Evolutionary conservation across 2,888 invertebrate species (phyloP).

Genomic region (Xestia ashworthii): DNA sequence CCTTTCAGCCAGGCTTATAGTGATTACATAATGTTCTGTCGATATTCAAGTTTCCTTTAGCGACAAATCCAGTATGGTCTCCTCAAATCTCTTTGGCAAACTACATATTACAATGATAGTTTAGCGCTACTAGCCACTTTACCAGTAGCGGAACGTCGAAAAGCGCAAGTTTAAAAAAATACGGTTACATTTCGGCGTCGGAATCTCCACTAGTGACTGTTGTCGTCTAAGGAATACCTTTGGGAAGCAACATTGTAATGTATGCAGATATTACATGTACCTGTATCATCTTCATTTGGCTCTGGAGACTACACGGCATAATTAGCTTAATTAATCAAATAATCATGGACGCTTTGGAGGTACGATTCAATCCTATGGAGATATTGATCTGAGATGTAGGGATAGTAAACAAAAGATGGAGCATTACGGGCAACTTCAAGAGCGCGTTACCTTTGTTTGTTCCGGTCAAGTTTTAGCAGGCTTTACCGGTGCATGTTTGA

Average conservation of each 20-base stretch:
- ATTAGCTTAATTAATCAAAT: slow-evolving; percentile 49
- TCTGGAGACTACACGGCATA: slow-evolving; percentile 21
- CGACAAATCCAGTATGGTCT: neutral
- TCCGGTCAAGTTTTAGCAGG: neutral
- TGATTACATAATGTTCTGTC: neutral
- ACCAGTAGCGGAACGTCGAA: too few relatives aligned
- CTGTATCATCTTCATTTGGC: slow-evolving; percentile 21
- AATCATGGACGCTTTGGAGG: slow-evolving; percentile 1
- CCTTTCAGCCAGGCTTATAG: neutral
- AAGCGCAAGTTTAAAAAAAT: slow-evolving; percentile 13
- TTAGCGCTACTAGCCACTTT: slow-evolving; percentile 3
- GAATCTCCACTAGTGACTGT: neutral
- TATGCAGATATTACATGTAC: slow-evolving; percentile 26
- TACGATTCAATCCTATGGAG: neutral
- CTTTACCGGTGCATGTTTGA: neutral
- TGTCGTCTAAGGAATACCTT: slow-evolving; percentile 19
- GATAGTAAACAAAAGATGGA: neutral
- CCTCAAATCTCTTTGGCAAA: neutral
- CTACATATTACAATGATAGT: slow-evolving; percentile 8
- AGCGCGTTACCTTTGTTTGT: neutral
- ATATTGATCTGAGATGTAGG: neutral
- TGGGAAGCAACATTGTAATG: slow-evolving; percentile 15
- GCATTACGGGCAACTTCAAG: neutral
- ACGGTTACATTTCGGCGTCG: slow-evolving; percentile 1
- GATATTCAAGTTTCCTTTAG: neutral